These are phyloP conservation scores for Drosophila buzzatii DNA, from an alignment of 2,888 invertebrate genomes.

Conservation along the genomic window DNA sequence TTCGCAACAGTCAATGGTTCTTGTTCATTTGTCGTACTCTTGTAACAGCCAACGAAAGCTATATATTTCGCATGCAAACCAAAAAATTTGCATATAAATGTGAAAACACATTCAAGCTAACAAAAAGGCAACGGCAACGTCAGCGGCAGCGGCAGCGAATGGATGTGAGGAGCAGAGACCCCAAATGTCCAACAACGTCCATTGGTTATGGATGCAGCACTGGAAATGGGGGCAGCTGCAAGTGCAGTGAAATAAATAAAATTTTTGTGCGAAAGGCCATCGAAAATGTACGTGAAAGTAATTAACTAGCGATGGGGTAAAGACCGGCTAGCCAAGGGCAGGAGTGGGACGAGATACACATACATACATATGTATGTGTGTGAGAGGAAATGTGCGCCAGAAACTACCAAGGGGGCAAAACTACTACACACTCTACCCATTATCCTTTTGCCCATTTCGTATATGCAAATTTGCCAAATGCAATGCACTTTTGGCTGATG, in stretches of 20 bases:
- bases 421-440: slow-evolving; percentile 11
- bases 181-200: slow-evolving; percentile 19
- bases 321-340: background rate
- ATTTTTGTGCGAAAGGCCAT: slow-evolving; percentile 66
- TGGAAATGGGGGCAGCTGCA: slow-evolving; percentile 49
- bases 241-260: slow-evolving; percentile 76
- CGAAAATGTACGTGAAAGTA: slow-evolving; percentile 80
- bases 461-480: slow-evolving; percentile 78
- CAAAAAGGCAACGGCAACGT: slow-evolving; percentile 53
- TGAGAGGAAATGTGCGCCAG: slow-evolving; percentile 23
- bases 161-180: slow-evolving; percentile 34
- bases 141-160: background rate
- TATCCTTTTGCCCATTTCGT: slow-evolving; percentile 24
- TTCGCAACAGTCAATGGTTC: slow-evolving; percentile 41
- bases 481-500: slow-evolving; percentile 77
- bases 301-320: slow-evolving; percentile 68
- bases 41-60: slow-evolving; percentile 59
- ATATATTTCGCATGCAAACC: slow-evolving; percentile 77
- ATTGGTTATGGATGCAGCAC: slow-evolving; percentile 29
- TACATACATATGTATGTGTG: background rate
- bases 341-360: background rate
- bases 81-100: slow-evolving; percentile 79
- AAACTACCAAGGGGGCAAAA: slow-evolving; percentile 33
- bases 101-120: slow-evolving; percentile 79
- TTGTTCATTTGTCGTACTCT: slow-evolving; percentile 69